Conservation (phyloP, 1,140 invertebrate genomes). For the Sinonovacula constricta region DNA sequence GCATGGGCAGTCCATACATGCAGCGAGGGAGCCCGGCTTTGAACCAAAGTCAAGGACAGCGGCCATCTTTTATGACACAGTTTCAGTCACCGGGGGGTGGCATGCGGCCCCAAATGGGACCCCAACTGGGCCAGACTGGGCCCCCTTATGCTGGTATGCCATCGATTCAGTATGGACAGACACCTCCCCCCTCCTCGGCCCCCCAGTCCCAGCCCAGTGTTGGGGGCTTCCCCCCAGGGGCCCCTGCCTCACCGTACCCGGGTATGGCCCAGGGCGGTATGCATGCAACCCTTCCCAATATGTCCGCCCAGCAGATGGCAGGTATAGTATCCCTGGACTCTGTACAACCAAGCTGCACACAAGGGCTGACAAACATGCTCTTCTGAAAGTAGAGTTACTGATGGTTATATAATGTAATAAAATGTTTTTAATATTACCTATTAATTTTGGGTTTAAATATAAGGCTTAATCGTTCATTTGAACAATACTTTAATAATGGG, state of each 20-base stretch:
- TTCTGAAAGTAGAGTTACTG: too few relatives aligned
- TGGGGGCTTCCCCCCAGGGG: conserved; percentile 29
- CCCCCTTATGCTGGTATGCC: conserved; percentile 47
- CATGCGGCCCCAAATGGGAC: conserved; percentile 26
- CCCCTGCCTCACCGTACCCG: conserved; percentile 36
- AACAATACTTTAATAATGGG: too few relatives aligned
- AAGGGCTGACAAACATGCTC: too few relatives aligned
- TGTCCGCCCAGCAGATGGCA: conserved; percentile 27
- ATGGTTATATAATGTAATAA: too few relatives aligned
- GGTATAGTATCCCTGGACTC: too few relatives aligned
- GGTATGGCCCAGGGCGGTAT: conserved; percentile 54
- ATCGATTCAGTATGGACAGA: conserved; percentile 43
- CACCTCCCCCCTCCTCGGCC: conserved; percentile 24
- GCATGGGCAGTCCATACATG: conserved; percentile 31
- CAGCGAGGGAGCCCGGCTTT: conserved; percentile 34
- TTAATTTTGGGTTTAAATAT: too few relatives aligned
- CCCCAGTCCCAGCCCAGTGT: conserved; percentile 17
- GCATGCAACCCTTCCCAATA: conserved; percentile 27
- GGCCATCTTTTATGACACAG: conserved; percentile 21
- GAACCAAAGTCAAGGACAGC: conserved; percentile 16
- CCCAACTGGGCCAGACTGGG: conserved; percentile 16
- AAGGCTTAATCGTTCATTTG: too few relatives aligned
- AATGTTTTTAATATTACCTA: too few relatives aligned
- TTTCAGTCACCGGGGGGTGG: conserved; percentile 34
- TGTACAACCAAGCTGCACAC: too few relatives aligned